A percentile compares a stretch with the other conserved stretches of the same genome.
Conservation (phyloP, 2,113 vertebrate species). For the Orycteropus afer region DNA sequence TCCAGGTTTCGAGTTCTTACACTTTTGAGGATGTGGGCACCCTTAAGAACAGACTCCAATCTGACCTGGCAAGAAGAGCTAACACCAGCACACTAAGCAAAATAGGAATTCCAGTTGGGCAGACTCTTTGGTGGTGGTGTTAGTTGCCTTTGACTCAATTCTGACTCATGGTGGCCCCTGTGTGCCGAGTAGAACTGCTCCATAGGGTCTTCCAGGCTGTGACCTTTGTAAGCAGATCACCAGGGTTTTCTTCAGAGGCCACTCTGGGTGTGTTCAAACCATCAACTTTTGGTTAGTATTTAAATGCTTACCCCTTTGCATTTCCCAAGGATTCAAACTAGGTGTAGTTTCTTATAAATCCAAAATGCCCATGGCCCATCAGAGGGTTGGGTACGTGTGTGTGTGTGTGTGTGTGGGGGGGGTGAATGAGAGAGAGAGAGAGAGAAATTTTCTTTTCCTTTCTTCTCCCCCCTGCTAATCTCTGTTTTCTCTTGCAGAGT, state of each 20-base stretch:
- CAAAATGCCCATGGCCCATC: not conserved
- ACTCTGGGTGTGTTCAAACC: not conserved
- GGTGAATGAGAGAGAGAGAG: not conserved
- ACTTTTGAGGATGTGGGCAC: not conserved
- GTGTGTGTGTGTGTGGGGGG: not conserved
- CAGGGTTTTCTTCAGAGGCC: not conserved
- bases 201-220: not conserved
- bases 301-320: not conserved
- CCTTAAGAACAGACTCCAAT: not conserved
- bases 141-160: not conserved
- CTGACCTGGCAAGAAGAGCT: not conserved
- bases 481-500: not conserved
- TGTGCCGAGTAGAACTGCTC: not conserved
- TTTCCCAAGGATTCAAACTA: not conserved
- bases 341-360: not conserved
- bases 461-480: not conserved
- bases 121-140: not conserved
- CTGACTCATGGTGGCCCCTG: not conserved
- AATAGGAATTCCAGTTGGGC: not conserved
- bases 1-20: accelerated
- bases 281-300: not conserved
- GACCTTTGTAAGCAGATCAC: not conserved
- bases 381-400: not conserved
- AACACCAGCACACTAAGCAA: not conserved
- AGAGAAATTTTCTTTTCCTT: not conserved